Base-by-base conservation (phyloP, 2,113 vertebrate genomes). In the Xiphorhynchus elegans region DNA sequence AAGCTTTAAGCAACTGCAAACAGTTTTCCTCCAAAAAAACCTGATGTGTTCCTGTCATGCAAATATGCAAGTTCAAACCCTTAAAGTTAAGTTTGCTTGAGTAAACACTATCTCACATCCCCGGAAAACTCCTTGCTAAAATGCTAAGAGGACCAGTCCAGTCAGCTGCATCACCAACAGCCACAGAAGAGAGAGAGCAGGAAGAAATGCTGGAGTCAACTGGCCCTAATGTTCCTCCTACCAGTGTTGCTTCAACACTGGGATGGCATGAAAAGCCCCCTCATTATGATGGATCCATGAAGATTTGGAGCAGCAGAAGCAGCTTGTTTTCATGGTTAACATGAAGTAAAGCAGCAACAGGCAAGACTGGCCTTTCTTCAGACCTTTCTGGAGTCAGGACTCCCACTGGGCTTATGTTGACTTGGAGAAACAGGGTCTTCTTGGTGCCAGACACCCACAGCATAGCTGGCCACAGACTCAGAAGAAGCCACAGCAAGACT, bases 41-140 rank as follows among this genome's bases (percentile, higher is more conserved):
- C 1, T 1, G 3, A 47, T 7, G 5, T 15, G 8, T 14, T 73
- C 17, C 58, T 63, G 15, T 11, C 23, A 77, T 1, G 0, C 16
- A 53, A 44, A 21, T 33, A 18, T 8, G 4, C 5, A 72, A 74
- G 39, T 89, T 90, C 53, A 77, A 42, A 60, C 29, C 8, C 11
- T 62, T 74, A 29, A 3, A 24, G 26, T 25, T 81, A 23, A 3
- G 13, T 50, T 39, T 44, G 44, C 44, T 92, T 83, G 11, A 37
- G 37, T 73, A 55, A 58, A 79, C 3, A 40, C 37, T 62, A 52
- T 7, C 55, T 46, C 25, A 59, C 3, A 81, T 39, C 7, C 29
- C 74, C 67, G 44, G 47, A 76, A 74, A 69, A 50, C 10, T 76
- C 42, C 44, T 67, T 56, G 20, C 8, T 63, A 75, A 55, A 74